Conservation (phyloP, 2,888 invertebrate genomes). For the Patella caerulea region DNA sequence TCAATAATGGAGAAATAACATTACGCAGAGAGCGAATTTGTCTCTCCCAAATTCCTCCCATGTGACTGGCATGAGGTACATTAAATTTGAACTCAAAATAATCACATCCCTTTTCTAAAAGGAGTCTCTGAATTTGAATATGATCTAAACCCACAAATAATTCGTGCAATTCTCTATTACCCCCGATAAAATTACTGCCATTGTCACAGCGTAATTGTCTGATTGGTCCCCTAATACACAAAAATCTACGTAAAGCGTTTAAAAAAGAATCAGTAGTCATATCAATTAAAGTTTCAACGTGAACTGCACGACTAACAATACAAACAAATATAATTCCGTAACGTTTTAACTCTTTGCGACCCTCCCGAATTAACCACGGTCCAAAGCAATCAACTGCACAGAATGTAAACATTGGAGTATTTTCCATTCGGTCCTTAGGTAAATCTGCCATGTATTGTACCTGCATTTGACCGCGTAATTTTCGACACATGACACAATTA, state of each 20-base stretch:
- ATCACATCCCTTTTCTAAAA: constrained; percentile 22
- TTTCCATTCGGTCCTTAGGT: constrained; percentile 24
- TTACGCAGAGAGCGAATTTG: constrained; percentile 33
- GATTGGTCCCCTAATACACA: constrained; percentile 20
- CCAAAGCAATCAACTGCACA: constrained; percentile 26
- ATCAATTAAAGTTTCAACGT: constrained; percentile 38
- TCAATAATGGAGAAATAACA: constrained; percentile 27
- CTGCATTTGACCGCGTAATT: neutral
- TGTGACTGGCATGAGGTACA: constrained; percentile 34
- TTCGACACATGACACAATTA: neutral
- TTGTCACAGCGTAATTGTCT: constrained; percentile 25
- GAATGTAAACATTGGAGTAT: constrained; percentile 23
- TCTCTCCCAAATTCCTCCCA: constrained; percentile 41
- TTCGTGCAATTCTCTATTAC: constrained; percentile 28
- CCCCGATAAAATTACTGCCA: constrained; percentile 36
- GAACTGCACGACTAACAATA: constrained; percentile 42
- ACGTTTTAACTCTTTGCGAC: constrained; percentile 16
- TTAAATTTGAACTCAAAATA: constrained; percentile 36
- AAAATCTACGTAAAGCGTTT: constrained; percentile 17
- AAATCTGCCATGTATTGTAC: constrained; percentile 27
- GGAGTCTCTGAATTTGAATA: constrained; percentile 19
- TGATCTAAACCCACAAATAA: constrained; percentile 30
- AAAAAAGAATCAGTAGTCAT: constrained; percentile 22
- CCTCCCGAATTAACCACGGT: constrained; percentile 19
- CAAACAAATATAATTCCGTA: too few species aligned